These are phyloP conservation scores for Borostomias antarcticus DNA, from an alignment of 2,797 vertebrate genomes.

Conservation along the genomic window DNA sequence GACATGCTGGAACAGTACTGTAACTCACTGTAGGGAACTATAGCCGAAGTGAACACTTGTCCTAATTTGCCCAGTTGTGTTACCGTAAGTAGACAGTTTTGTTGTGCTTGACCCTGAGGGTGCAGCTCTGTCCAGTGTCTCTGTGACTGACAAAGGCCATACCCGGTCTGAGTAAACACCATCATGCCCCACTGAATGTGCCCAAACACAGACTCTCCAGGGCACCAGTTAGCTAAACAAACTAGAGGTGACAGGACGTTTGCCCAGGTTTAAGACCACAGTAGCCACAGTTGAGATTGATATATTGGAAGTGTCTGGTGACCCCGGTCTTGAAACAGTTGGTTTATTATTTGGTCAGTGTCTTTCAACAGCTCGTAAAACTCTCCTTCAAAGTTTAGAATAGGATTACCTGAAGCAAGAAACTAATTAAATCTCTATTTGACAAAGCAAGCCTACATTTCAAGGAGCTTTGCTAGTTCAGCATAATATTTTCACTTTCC, in stretches of 20 bases:
- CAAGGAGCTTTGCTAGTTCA: not conserved
- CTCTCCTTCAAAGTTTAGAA: not conserved
- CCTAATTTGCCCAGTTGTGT: too few species aligned
- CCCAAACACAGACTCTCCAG: slow-evolving; percentile 43
- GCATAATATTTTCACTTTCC: not conserved
- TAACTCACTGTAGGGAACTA: too few species aligned
- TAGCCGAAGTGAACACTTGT: too few species aligned
- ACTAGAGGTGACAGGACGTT: slow-evolving; percentile 24
- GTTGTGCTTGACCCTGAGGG: not conserved
- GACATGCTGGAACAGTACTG: too few species aligned
- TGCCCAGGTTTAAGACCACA: slow-evolving; percentile 20
- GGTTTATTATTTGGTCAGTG: too few species aligned
- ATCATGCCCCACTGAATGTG: slow-evolving; percentile 44
- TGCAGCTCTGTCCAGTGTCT: slow-evolving; percentile 14
- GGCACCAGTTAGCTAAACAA: slow-evolving; percentile 41
- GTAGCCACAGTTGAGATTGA: not conserved
- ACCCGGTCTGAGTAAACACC: slow-evolving; percentile 47
- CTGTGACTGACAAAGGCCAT: slow-evolving; percentile 32
- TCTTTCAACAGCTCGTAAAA: not conserved
- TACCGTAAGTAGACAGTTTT: not conserved
- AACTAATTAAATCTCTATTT: not conserved
- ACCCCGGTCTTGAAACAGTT: not conserved
- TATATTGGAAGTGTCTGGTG: slow-evolving; percentile 3
- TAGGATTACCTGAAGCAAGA: not conserved
- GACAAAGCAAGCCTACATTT: not conserved